These are phyloP conservation scores for Hydrophis major DNA, from an alignment of 2,797 vertebrate genomes.

Conservation along the genomic window DNA sequence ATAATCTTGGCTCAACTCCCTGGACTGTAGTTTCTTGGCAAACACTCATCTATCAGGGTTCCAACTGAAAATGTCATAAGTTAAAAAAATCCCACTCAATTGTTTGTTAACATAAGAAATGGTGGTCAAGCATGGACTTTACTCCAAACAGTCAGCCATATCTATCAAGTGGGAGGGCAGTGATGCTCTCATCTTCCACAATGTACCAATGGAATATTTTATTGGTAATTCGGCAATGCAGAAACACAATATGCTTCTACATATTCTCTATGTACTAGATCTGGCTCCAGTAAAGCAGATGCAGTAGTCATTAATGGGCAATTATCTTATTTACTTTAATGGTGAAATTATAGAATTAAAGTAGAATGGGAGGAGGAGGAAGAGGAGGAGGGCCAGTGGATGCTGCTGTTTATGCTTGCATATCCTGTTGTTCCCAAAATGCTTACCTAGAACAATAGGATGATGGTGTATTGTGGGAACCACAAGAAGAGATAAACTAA, in stretches of 20 bases:
- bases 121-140: neutral
- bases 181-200: neutral
- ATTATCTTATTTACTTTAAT: neutral
- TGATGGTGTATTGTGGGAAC: neutral
- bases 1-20: constrained; percentile 14
- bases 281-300: neutral
- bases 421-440: neutral
- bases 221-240: neutral
- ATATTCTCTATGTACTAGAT: neutral
- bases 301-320: neutral
- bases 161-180: neutral
- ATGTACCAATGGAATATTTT: neutral
- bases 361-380: neutral
- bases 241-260: neutral
- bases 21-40: neutral
- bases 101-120: constrained; percentile 16
- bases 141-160: neutral
- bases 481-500: neutral
- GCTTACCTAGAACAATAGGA: neutral
- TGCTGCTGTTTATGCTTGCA: neutral
- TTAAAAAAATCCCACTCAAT: constrained; percentile 27
- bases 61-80: constrained; percentile 20
- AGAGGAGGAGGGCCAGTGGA: neutral
- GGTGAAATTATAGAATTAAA: neutral
- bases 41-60: neutral